Base-by-base conservation (phyloP, 2,797 vertebrate genomes). In the Carapus acus region DNA sequence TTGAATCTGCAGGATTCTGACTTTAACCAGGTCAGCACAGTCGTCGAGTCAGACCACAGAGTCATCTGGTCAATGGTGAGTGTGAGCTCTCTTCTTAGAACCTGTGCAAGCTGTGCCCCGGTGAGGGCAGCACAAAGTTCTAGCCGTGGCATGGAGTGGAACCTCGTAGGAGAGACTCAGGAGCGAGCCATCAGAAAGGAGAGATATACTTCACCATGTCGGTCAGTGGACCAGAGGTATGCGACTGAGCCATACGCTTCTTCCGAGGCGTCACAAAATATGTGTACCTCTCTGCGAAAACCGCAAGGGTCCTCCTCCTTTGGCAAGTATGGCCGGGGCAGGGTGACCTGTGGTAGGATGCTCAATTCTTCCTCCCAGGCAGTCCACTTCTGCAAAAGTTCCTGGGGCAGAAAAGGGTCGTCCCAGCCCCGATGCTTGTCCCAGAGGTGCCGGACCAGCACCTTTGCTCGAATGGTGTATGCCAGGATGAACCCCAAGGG, bases 331-430 rank as follows among this genome's bases (percentile, higher is more conserved):
- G 8, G 14, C 29, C n/a, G 7, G 1, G 54, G 24, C 12, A 63
- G 21, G 12, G 0, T 43, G 20, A 53, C 8, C 7, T 38, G 8
- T 7, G 37, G 48, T 3, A 65, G 22, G 9, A 15, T 6, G 8
- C 24, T 36, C 6, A 58, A 38, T 21, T 65, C 62, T 14, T n/a
- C 8, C 14, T 37, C 42, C 54, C 54, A 54, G 20, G 19, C 23
- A 0, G 27, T 51, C 48, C 62, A 65, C 5, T 6, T n/a, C 15
- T 46, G n/a, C 3, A 43, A 13, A 8, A 3, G 14, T 13, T 58
- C 38, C 23, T 52, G 24, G 5, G 61, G 61, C 1, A 51, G 48
- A 3, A 51, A 8, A 8, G 54, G 54, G 13, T 64, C 61, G 20
- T 64, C 53, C 54, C 47, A 64, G 11, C 38, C 53, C 12, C 48